These are phyloP conservation scores for Agriopis marginaria DNA, from an alignment of 2,888 invertebrate species.

Conservation along the genomic window DNA sequence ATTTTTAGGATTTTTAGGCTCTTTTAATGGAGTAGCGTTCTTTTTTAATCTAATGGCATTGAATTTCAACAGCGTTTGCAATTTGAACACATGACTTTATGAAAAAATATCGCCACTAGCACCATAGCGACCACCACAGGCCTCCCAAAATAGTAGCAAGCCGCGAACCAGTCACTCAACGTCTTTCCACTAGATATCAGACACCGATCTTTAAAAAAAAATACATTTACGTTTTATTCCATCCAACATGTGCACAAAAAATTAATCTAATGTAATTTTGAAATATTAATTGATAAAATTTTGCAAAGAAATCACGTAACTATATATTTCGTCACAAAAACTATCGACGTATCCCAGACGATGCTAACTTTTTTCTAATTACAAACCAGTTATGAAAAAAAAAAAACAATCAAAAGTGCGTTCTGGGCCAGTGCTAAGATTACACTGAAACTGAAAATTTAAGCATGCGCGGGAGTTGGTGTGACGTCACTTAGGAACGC, in stretches of 20 bases:
- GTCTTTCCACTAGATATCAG: conserved; percentile 15
- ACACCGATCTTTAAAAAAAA: conserved; percentile 18
- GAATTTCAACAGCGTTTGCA: not conserved
- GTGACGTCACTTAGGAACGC: conserved; percentile 48
- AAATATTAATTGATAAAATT: not conserved
- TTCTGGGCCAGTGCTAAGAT: conserved; percentile 45
- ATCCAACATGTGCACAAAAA: not conserved
- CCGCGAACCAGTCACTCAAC: conserved; percentile 1
- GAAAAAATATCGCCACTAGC: conserved; percentile 1
- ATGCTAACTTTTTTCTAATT: conserved; percentile 33
- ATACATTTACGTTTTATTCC: not conserved
- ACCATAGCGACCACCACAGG: not conserved
- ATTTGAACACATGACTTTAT: not conserved
- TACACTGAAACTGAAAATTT: conserved; percentile 63
- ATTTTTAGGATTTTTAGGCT: not conserved
- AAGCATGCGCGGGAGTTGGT: conserved; percentile 58
- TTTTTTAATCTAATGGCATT: not conserved
- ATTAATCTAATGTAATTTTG: not conserved
- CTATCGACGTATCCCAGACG: conserved; percentile 19
- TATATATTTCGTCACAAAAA: not conserved
- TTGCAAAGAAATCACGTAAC: conserved; percentile 7
- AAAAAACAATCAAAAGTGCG: conserved; percentile 43
- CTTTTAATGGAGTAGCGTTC: not conserved
- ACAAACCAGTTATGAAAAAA: conserved; percentile 29
- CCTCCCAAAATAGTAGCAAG: conserved; percentile 13